These are phyloP conservation scores for Bergia puertoricense DNA, from an alignment of 92 coral and sea anemone species.

Conservation along the genomic window DNA sequence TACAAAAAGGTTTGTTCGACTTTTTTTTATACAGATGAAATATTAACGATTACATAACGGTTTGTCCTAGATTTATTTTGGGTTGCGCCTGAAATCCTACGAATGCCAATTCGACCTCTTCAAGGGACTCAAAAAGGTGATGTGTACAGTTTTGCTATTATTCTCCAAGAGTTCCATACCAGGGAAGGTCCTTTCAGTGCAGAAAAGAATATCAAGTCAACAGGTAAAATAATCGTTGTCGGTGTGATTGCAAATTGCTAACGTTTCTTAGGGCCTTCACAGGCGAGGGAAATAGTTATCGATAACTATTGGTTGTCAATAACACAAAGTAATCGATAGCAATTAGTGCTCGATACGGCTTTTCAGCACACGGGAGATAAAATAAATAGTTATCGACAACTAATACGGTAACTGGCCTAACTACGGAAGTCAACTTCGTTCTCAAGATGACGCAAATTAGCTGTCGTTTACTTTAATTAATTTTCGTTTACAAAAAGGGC, in stretches of 20 bases:
- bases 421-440: no score
- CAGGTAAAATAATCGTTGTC: conserved; percentile 48
- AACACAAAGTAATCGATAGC: no score
- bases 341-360: no score
- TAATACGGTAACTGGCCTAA: no score
- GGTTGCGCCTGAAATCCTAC: conserved; percentile 90
- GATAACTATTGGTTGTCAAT: no score
- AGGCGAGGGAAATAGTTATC: no score
- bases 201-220: conserved; percentile 55
- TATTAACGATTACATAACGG: not conserved
- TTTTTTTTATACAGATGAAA: not conserved
- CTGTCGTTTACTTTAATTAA: no score
- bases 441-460: no score
- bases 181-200: conserved; percentile 94
- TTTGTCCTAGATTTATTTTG: conserved; percentile 75
- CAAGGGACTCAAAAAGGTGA: conserved; percentile 94
- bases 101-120: conserved; percentile 71
- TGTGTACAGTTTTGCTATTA: conserved; percentile 96
- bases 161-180: conserved; percentile 92
- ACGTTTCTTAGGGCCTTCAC: no score
- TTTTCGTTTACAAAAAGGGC: no score
- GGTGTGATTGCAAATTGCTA: not conserved
- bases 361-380: no score
- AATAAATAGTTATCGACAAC: no score
- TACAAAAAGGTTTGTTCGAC: not conserved